Percentiles rank a stretch among this genome's conserved stretches.
phyloP scores from a whole-genome alignment of 2,797 vertebrate genomes.

The Eulemur coronatus region DNA sequence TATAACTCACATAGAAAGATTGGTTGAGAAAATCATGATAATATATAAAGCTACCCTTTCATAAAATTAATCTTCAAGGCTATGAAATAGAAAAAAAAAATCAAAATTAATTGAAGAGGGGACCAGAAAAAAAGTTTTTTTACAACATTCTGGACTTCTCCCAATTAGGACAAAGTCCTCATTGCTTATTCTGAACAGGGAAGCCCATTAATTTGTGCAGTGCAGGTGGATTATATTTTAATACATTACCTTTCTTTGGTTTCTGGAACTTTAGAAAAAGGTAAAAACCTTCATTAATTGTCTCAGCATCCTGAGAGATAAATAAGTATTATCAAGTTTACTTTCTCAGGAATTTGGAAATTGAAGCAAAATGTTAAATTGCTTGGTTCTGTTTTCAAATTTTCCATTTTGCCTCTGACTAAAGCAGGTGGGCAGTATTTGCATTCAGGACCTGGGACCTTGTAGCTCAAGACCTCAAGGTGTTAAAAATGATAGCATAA shows the following conservation, averaged over 20 bases:
- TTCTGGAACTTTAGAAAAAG: conserved; percentile 12
- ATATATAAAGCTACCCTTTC: neutral
- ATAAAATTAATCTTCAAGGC: conserved; percentile 50
- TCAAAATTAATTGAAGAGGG: conserved; percentile 35
- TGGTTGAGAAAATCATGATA: conserved; percentile 20
- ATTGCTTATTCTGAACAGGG: neutral
- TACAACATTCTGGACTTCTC: neutral
- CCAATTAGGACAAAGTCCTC: conserved; percentile 5
- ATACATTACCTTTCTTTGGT: neutral
- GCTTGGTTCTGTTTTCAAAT: neutral
- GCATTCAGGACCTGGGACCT: neutral
- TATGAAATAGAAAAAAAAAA: conserved; percentile 16
- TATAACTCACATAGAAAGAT: neutral
- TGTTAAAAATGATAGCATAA: neutral
- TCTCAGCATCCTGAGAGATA: neutral
- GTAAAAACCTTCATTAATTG: neutral
- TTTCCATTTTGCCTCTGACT: neutral
- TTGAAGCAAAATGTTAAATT: neutral
- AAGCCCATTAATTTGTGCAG: neutral
- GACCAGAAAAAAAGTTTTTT: neutral
- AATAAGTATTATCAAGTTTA: neutral
- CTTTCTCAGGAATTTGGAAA: neutral
- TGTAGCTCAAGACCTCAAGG: neutral
- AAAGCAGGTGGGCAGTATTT: neutral
- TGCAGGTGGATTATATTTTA: neutral